phyloP scores from a whole-genome alignment of 2,113 vertebrate genomes.

The Mormyrus lacerda region DNA sequence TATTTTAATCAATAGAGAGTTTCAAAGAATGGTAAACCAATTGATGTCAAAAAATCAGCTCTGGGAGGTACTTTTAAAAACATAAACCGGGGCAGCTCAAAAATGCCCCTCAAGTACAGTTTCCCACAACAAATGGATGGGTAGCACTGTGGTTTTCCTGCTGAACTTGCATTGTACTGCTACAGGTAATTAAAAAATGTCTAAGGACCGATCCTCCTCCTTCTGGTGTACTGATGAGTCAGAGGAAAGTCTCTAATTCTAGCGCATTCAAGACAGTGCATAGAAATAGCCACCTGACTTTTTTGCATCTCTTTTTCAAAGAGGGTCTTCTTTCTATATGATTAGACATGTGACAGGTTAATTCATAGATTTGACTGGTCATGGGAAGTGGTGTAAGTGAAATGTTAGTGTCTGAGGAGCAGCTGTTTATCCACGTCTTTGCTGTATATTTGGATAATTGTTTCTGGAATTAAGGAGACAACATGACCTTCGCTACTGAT shows the following conservation, averaged over 20 bases:
- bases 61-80: not conserved
- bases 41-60: not conserved
- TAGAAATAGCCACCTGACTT: not conserved
- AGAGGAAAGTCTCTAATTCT: not conserved
- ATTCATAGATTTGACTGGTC: not conserved
- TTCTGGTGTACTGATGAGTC: not conserved
- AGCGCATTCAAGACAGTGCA: not conserved
- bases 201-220: not conserved
- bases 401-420: not conserved
- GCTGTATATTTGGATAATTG: too few relatives aligned
- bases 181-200: constrained; percentile 13
- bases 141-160: not conserved
- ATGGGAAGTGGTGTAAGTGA: not conserved
- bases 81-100: not conserved
- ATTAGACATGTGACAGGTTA: not conserved
- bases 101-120: not conserved
- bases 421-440: not conserved
- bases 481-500: not conserved
- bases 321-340: not conserved
- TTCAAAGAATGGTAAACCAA: not conserved
- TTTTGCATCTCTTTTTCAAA: not conserved
- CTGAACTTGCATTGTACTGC: not conserved
- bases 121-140: not conserved
- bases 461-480: constrained; percentile 11
- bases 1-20: not conserved